Percentiles rank a stretch among this genome's conserved stretches.
Evolutionary conservation across 2,888 invertebrate genomes (phyloP).

Genomic region (Malthinus seriepunctatus): DNA sequence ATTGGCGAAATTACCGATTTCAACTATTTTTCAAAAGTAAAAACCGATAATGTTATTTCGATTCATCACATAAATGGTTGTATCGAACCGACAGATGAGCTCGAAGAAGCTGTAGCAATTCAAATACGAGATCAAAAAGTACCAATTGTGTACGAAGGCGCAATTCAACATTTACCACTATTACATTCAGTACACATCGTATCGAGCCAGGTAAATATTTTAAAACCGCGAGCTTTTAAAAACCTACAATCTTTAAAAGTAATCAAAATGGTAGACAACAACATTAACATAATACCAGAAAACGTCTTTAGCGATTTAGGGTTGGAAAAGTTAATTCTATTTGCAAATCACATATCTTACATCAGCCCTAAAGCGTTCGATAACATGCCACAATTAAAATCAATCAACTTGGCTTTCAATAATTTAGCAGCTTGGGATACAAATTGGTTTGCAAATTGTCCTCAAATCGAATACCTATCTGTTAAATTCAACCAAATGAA

Average conservation of each 20-base stretch:
- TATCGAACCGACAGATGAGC: conserved; percentile 6
- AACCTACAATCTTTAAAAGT: conserved; percentile 19
- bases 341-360: conserved; percentile 33
- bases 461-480: conserved; percentile 40
- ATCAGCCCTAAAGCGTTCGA: conserved; percentile 36
- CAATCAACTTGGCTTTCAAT: conserved; percentile 46
- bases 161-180: conserved; percentile 34
- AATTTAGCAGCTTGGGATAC: conserved; percentile 41
- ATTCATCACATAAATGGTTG: conserved; percentile 15
- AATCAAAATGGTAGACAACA: conserved; percentile 17
- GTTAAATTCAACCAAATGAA: conserved; percentile 43
- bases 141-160: conserved; percentile 16
- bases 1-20: conserved; percentile 16
- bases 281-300: conserved; percentile 13
- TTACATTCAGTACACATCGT: conserved; percentile 23
- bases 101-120: conserved; percentile 22
- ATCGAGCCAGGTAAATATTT: conserved; percentile 15
- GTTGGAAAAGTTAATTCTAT: conserved; percentile 29
- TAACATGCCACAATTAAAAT: conserved; percentile 42
- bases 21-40: conserved; percentile 16
- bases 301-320: conserved; percentile 17
- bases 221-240: conserved; percentile 26
- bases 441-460: conserved; percentile 47
- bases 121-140: conserved; percentile 14
- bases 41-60: conserved; percentile 2